A percentile compares a stretch with the other conserved stretches of the same genome.
These are phyloP conservation scores for Meiosimyza decipiens DNA, from an alignment of 2,888 invertebrate genomes.

Conservation along the genomic window DNA sequence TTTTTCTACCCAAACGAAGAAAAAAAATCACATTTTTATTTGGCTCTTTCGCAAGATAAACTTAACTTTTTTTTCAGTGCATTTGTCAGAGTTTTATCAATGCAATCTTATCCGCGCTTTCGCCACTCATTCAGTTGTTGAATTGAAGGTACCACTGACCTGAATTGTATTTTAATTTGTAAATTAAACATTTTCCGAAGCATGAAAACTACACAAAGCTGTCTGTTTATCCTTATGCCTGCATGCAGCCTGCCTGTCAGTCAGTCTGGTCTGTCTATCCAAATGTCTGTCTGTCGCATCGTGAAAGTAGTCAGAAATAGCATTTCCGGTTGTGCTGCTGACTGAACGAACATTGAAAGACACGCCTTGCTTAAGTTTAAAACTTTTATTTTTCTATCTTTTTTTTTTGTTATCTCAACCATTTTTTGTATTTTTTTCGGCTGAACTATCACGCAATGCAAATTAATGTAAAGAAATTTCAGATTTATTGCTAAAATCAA, in stretches of 20 bases:
- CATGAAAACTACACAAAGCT: neutral
- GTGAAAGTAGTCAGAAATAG: constrained; percentile 5
- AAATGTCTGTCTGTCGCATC: neutral
- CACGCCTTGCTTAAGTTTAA: constrained; percentile 11
- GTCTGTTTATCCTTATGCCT: neutral
- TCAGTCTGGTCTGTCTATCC: neutral
- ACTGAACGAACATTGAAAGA: constrained; percentile 15
- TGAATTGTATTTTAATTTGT: constrained; percentile 13
- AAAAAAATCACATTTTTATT: no score
- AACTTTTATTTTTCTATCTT: neutral
- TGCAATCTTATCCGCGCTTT: neutral
- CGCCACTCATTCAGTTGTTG: constrained; percentile 18
- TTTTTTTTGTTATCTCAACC: neutral
- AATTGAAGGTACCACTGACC: constrained; percentile 18
- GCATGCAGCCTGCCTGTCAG: neutral
- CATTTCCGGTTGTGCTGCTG: constrained; percentile 15
- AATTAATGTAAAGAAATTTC: neutral
- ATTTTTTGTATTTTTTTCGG: neutral
- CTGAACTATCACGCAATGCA: constrained; percentile 18
- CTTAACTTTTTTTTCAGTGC: no score
- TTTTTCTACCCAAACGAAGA: no score
- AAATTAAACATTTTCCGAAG: constrained; percentile 8
- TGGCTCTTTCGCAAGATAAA: no score
- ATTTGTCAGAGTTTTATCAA: neutral
- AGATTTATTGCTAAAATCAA: no score